A percentile compares a stretch with the other conserved stretches of the same genome.
Evolutionary conservation across 2,797 vertebrate species (phyloP).

Genomic region (Mus spretus): DNA sequence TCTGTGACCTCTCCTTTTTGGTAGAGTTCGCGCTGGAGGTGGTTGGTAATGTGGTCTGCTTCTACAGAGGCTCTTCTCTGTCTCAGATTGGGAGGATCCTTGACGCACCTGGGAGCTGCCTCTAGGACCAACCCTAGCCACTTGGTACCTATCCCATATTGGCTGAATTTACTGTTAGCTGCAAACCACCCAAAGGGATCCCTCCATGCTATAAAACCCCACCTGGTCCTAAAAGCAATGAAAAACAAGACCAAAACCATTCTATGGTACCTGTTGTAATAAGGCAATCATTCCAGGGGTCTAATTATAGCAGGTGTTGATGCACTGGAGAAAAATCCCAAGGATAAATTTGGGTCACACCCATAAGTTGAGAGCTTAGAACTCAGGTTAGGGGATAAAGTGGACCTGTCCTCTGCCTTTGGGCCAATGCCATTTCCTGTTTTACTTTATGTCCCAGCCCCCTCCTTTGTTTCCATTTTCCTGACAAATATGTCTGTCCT

Average conservation of each 20-base stretch:
- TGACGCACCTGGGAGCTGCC: background rate
- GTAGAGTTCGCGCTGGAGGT: background rate
- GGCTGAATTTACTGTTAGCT: background rate
- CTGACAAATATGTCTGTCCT: constrained; percentile 68
- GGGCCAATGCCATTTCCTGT: constrained; percentile 50
- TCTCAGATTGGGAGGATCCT: background rate
- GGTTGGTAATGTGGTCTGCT: background rate
- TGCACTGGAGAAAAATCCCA: background rate
- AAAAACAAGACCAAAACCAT: background rate
- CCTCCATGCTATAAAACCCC: background rate
- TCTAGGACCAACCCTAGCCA: too few relatives aligned
- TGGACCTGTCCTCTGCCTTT: background rate
- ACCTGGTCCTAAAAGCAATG: background rate
- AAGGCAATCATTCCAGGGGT: background rate
- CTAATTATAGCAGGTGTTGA: background rate
- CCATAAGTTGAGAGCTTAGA: background rate
- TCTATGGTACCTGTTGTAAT: background rate
- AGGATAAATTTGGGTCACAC: background rate
- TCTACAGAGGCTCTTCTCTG: background rate
- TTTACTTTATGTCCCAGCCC: background rate
- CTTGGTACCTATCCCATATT: background rate
- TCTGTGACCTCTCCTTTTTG: background rate
- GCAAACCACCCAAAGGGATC: background rate
- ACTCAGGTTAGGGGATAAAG: background rate
- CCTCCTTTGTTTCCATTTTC: constrained; percentile 57